Conservation (phyloP, 2,113 vertebrate species). For the Actinemys pallida region DNA sequence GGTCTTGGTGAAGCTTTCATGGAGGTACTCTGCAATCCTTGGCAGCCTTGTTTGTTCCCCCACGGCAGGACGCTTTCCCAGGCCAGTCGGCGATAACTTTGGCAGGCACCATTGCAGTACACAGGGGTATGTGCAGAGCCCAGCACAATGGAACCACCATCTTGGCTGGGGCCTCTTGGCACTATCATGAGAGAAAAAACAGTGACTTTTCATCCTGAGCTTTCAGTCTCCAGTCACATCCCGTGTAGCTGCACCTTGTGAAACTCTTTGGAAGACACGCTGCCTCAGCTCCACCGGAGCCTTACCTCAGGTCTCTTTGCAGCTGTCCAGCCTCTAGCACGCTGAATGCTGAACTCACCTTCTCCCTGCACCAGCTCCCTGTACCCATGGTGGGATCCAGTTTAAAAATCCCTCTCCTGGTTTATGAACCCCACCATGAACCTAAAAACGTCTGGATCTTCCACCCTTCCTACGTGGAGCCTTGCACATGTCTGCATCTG, state of each 20-base stretch:
- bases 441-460: not conserved
- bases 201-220: not conserved
- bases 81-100: not conserved
- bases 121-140: no score
- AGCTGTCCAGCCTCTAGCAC: not conserved
- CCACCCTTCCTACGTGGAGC: not conserved
- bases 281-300: not conserved
- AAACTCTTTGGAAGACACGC: not conserved
- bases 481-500: accelerated
- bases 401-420: not conserved
- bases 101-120: not conserved
- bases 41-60: not conserved
- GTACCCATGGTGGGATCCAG: not conserved
- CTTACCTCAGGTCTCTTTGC: not conserved
- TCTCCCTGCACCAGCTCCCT: not conserved
- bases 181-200: not conserved
- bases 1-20: not conserved
- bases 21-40: not conserved
- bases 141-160: not conserved
- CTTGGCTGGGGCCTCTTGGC: not conserved
- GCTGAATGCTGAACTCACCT: not conserved
- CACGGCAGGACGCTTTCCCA: no score
- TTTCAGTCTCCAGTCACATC: not conserved
- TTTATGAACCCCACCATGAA: accelerated
- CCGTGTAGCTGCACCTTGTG: not conserved